Base-by-base conservation (phyloP, 2,113 vertebrate genomes). In the Steatornis caripensis region DNA sequence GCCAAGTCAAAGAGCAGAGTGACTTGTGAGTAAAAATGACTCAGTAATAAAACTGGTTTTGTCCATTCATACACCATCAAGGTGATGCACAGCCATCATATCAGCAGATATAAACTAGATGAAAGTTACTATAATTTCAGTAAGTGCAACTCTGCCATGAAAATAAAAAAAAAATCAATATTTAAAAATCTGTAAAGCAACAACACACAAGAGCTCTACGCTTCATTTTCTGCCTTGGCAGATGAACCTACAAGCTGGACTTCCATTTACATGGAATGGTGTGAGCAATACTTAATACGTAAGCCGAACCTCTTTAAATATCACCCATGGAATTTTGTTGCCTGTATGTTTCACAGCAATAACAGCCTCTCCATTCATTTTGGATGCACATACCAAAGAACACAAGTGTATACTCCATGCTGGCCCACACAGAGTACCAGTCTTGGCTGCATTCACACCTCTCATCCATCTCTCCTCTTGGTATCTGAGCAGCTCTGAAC, bases 81-180 rank as follows among this genome's bases (percentile, higher is more conserved):
- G 15, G 51, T 85, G 37, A 68, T 12, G 15, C 17, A 76, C 15
- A 61, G 22, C 5, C 10, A 34, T 62, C 39, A 41, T 26, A 66
- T 19, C 2, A 4, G 54, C 20, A 86, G 39, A 76, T 27, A 8
- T 43, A 79, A 88, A 83, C 57, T 34, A 79, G 36, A 36, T 43
- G 3, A 55, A 71, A 30, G 36, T 39, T 60, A 68, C 9, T 5
- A 72, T 69, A 57, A n/a, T 54, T 88, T 79, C 70, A 68, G 18
- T 46, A 86, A 94, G 18, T 7, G 13, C 19, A 81, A 37, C 6
- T 77, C 37, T 81, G 29, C 29, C 48, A 20, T 20, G 17, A 62
- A 80, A 82, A 36, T 22, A 82, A 90, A 69, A 82, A 90, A 69
- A 22, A 90, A 85, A 84, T 26, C 23, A 61, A 7, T 65, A 53